Base-by-base conservation (phyloP, 2,888 invertebrate genomes). In the Epirrita christyi region DNA sequence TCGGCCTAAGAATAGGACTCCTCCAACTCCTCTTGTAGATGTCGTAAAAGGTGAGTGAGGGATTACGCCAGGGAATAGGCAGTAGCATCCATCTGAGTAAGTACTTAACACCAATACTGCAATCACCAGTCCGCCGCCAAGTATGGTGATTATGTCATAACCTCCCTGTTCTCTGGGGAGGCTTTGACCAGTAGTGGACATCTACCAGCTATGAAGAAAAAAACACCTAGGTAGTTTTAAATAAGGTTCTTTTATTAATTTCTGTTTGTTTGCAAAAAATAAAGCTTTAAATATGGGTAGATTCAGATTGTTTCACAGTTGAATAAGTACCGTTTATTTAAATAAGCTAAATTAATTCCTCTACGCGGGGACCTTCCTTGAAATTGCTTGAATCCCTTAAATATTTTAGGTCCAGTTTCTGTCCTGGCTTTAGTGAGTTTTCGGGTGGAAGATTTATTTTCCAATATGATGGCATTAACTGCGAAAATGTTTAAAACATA, bases 291-390 rank as follows among this genome's bases (percentile, higher is more conserved):
- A 14, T 3, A 40, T 14, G 40, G 14, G 1, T 1, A 40, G 40
- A 40, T 15, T 14, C 40, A 21, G 29, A 36, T 37, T 54, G 14
- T 46, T 54, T 45, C 36, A 43, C 55, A 43, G 47, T 34, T 41
- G 51, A 55, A 55, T 51, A 57, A 47, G 47, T 38, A 43, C 42
- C 41, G 46, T 43, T 47, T 51, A 55, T 59, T 59, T 51, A 47
- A 55, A 59, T 55, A 59, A 59, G 59, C 55, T 40, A 50, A 59
- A 59, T 54, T 54, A 59, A 59, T 53, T 58, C 45, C 53, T 49
- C 41, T 46, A 28, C 49, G 58, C 49, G 40, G 53, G n/a, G 28
- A 50, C 50, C 54, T 32, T 46, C 36, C 29, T 41, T 53, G 48
- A 53, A 49, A 49, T 59, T 51, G 55, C 50, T 50, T 47, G 52